Evolutionary conservation across 2,113 vertebrate species (phyloP).

Genomic region (Colistium nudipinnis): DNA sequence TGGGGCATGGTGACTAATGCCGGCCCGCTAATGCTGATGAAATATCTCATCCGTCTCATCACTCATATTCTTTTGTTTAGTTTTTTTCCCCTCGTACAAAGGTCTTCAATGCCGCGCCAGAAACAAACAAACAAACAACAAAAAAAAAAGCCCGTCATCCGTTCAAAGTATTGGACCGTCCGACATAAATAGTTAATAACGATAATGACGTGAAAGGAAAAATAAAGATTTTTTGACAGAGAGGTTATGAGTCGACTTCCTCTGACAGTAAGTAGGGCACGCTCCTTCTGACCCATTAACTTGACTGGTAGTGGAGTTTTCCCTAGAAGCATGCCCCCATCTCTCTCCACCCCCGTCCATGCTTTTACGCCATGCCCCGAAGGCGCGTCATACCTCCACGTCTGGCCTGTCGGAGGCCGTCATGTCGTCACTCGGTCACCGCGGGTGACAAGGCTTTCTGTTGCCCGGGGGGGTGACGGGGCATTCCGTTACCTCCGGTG

Average conservation of each 20-base stretch:
- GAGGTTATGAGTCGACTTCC: conserved; percentile 6
- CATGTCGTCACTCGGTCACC: conserved; percentile 61
- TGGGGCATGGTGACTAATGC: not conserved
- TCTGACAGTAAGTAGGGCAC: conserved; percentile 65
- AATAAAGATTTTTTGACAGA: conserved; percentile 8
- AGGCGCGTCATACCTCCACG: conserved; percentile 61
- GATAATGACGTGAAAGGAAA: conserved; percentile 1
- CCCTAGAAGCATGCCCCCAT: conserved; percentile 54
- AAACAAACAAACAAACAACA: no score
- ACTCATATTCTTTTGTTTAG: not conserved
- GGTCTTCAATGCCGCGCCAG: no score
- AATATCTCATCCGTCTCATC: not conserved
- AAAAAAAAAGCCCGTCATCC: not conserved
- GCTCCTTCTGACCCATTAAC: conserved; percentile 73
- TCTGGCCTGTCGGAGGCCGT: conserved; percentile 60
- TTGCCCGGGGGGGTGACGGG: conserved; percentile 25
- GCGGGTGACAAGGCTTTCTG: not conserved
- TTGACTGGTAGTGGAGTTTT: conserved; percentile 67
- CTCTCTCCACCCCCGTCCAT: not conserved
- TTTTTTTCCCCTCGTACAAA: no score
- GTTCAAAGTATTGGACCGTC: not conserved
- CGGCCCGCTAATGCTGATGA: not conserved
- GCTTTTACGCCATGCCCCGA: conserved; percentile 56
- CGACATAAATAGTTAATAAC: no score
- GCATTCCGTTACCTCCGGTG: not conserved